These are phyloP conservation scores for Gallinago solitaria DNA, from an alignment of 2,797 vertebrate genomes.

Conservation along the genomic window DNA sequence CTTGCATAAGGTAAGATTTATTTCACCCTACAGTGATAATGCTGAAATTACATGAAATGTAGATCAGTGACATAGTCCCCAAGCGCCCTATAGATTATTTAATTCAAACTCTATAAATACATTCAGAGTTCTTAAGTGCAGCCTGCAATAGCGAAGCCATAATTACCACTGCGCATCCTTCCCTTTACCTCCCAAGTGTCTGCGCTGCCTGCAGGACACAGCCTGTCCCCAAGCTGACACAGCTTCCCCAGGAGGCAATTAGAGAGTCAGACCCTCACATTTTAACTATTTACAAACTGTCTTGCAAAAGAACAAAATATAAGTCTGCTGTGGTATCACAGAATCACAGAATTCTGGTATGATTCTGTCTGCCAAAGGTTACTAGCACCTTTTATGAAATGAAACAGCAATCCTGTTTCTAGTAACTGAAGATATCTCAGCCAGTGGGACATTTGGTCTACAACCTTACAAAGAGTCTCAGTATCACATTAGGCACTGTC, in stretches of 20 bases:
- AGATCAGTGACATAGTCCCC: fast-evolving
- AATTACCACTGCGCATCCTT: not conserved
- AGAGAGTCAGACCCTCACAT: fast-evolving
- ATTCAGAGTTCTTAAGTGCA: fast-evolving
- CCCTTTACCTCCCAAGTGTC: fast-evolving
- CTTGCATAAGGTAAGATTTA: not conserved
- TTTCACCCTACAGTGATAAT: not conserved
- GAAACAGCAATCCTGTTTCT: not conserved
- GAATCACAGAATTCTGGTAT: too few species aligned
- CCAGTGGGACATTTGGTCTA: not conserved
- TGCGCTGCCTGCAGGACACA: fast-evolving
- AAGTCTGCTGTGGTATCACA: not conserved
- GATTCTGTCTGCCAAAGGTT: not conserved
- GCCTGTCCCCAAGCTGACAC: fast-evolving
- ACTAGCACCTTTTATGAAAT: not conserved
- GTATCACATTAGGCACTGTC: fast-evolving
- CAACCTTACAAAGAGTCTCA: fast-evolving
- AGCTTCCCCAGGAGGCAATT: fast-evolving
- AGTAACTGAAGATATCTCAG: not conserved
- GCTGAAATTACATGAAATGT: fast-evolving
- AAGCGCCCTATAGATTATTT: not conserved
- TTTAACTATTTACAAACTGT: not conserved
- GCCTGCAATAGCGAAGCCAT: not conserved
- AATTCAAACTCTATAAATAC: fast-evolving
- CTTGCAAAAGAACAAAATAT: not conserved